These are phyloP conservation scores for Muntiacus reevesi DNA, from an alignment of 2,113 vertebrate species.

Conservation along the genomic window DNA sequence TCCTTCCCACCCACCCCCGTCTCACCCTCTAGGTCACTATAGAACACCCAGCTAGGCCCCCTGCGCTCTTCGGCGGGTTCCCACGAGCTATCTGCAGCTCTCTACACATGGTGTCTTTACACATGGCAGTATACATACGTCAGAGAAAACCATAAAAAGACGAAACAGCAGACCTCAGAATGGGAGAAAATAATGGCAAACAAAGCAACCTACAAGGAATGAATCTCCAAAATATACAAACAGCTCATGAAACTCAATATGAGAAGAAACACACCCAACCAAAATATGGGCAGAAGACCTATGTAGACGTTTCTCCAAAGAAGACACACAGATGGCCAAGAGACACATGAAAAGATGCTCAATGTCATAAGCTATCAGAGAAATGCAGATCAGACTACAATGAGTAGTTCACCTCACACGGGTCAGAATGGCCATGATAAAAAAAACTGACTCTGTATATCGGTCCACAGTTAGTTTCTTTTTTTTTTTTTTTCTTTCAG, in stretches of 20 bases:
- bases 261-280: background rate
- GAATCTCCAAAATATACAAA: background rate
- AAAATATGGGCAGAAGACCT: background rate
- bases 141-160: background rate
- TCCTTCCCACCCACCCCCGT: background rate
- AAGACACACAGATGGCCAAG: background rate
- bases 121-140: background rate
- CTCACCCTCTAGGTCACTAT: background rate
- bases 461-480: background rate
- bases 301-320: background rate
- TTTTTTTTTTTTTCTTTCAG: background rate
- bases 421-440: background rate
- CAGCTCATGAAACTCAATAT: background rate
- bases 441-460: background rate
- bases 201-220: background rate
- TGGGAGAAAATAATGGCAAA: background rate
- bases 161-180: accelerated
- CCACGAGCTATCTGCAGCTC: background rate
- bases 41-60: background rate
- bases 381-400: background rate
- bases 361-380: background rate
- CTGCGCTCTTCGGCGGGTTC: background rate
- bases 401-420: background rate
- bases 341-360: background rate
- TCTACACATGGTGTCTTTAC: background rate